Evolutionary conservation across 2,888 invertebrate genomes (phyloP), one percentile per base, ranked within the genome.

Genomic region (Latheticus oryzae): DNA sequence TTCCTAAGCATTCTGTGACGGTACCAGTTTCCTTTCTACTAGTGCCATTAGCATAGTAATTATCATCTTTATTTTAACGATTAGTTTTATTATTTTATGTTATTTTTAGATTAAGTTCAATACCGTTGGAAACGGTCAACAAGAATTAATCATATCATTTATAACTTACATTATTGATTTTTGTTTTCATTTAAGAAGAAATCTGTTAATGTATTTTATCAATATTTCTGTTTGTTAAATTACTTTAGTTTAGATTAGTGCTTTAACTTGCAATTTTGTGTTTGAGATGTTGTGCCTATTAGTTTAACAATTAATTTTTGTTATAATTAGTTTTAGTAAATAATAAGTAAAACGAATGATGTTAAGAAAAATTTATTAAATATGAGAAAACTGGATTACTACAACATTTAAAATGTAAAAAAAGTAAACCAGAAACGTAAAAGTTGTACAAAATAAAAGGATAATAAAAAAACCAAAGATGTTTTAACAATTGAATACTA

Each of bases 111-210:
- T 63, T 60, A 61, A 62, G 60, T 58, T 65, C 55, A 56, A 51
- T 62, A 55, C 59, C 61, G 60, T 67, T 60, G 11, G 24, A 26
- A 50, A 65, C 69, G 71, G 73, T 68, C 64, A 66, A 73, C 76
- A 75, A 75, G 76, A 75, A 75, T 74, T 74, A 71, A 75, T 74
- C 75, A 76, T 75, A 75, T 75, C 74, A 75, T 73, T 74, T 72
- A 66, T 70, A 70, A 61, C 62, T 64, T 64, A 62, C 61, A 61
- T 63, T 63, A 45, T 61, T 62, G 16, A 28, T 45, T 45, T 42
- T 35, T 19, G 16, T 35, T 35, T n/a, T 35, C 7, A 9, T 17
- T 5, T 35, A 17, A 17, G 8, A 28, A 35, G 30, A 45, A 17
- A 48, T 42, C 45, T 59, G 52, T 60, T 54, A 50, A 53, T 59